Evolutionary conservation across 2,888 invertebrate species (phyloP).

Genomic region (Leptinotarsa peninsularis): DNA sequence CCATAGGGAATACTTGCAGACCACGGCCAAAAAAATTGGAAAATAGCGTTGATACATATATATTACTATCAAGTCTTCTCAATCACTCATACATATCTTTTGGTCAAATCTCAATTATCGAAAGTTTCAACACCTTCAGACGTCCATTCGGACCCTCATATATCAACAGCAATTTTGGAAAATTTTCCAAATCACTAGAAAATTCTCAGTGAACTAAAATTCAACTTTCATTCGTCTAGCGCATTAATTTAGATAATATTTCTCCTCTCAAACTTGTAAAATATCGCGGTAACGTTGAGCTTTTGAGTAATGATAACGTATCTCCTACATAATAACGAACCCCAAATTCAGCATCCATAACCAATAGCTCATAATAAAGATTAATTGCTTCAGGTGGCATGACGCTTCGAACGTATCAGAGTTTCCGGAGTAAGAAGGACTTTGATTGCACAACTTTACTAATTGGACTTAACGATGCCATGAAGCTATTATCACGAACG

Average conservation of each 20-base stretch:
- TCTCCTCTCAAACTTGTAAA: not conserved
- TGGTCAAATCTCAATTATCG: too few species aligned
- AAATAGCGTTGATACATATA: too few species aligned
- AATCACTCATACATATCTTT: too few species aligned
- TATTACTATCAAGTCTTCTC: too few species aligned
- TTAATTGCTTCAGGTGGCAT: constrained; percentile 7
- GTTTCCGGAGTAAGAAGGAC: not conserved
- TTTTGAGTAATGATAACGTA: not conserved
- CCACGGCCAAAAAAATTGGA: too few species aligned
- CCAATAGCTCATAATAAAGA: constrained; percentile 2
- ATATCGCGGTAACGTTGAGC: not conserved
- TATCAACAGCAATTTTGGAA: too few species aligned
- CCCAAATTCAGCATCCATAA: not conserved
- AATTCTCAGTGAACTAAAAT: too few species aligned
- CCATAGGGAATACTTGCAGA: too few species aligned
- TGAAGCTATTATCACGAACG: not conserved
- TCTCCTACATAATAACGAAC: not conserved
- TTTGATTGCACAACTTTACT: constrained; percentile 1
- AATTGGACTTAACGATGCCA: constrained; percentile 4
- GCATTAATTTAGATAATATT: not conserved
- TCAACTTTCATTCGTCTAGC: too few species aligned
- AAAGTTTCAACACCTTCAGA: too few species aligned
- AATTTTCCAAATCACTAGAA: too few species aligned
- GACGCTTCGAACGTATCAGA: constrained; percentile 1
- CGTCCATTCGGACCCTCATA: too few species aligned